Evolutionary conservation across 2,113 vertebrate genomes (phyloP), one percentile per base, ranked within the genome.

Genomic region (Columba livia): DNA sequence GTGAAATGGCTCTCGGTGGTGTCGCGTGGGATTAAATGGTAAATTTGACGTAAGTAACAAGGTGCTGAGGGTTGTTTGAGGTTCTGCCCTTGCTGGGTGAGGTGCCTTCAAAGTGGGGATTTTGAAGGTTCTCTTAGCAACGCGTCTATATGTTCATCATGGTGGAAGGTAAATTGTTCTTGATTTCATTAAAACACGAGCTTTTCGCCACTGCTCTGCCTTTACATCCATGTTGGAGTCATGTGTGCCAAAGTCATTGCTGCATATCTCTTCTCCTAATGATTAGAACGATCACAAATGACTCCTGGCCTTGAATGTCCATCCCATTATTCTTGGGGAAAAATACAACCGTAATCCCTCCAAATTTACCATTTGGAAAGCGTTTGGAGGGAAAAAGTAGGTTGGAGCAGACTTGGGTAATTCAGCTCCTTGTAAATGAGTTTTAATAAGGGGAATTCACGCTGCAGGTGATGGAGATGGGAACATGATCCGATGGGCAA

Each of bases 141-240:
- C 1, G 7, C 14, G n/a, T 69, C 36, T 44, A 1, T 36, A 11
- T 5, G 8, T 28, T 48, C 11, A 0, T 40, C 15, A 25, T 38
- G 11, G 56, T 38, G 21, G 50, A 71, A 71, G 48, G 26, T 28
- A 12, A 17, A 51, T 23, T 3, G 36, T 57, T 71, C 42, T 32
- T 24, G 11, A n/a, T 44, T 7, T 26, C 16, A 5, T 51, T 28
- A 29, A 54, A 74, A 42, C 14, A 7, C 1, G 14, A 61, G 5
- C 14, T 54, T 67, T 42, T 74, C 31, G 0, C 18, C 15, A 9
- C 36, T 58, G 16, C 44, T 48, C 38, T 48, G 75, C 61, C 48
- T 1, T 47, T 44, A 31, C 11, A 40, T 34, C 48, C 77, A 24
- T 21, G 5, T 51, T 60, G 44, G 16, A 21, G 48, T n/a, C 53